Evolutionary conservation across 2,113 vertebrate genomes (phyloP), one percentile per base, ranked within the genome.

Genomic region (Tretioscincus oriximinensis): DNA sequence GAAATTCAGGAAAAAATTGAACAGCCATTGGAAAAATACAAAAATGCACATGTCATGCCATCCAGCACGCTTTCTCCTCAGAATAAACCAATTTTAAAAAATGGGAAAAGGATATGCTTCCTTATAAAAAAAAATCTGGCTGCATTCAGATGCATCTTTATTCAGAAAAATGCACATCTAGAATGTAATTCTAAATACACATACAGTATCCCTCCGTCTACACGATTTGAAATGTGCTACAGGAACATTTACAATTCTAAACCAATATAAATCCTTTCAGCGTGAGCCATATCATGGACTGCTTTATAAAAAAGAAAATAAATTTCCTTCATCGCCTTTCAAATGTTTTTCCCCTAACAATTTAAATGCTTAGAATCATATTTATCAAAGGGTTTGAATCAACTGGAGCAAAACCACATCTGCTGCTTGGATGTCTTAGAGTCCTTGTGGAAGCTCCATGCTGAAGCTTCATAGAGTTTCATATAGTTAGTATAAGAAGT

Each of bases 201-300:
- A 58, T 18, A 58, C 2, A 18, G 4, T 58, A 58, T 58, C 14
- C 16, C 54, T 18, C 54, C 18, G 14, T 54, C 54, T 58, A 18
- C 18, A 18, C 14, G 54, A 58, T 18, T 58, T 58, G 14, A 58
- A 18, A 58, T 78, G 86, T 78, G 74, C 78, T 84, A 4, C 82
- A 85, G 81, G 12, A 93, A 89, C 70, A 84, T 88, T 83, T 84
- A 89, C 86, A 88, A 89, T 82, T 86, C 69, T 90, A 78, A 85
- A 66, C 76, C n/a, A 0, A 0, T 51, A 67, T 65, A 82, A 66
- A 82, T 24, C 51, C 73, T 77, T 85, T 81, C 81, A 65, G 26
- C 5, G 28, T 51, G 12, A 14, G 49, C 49, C 9, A 14, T 51
- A 51, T 10, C 0, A n/a, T 20, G 65, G 54, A 29, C 28, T 66